phyloP scores from a whole-genome alignment of 2,888 invertebrate species.

The Cheilosia pagana region DNA sequence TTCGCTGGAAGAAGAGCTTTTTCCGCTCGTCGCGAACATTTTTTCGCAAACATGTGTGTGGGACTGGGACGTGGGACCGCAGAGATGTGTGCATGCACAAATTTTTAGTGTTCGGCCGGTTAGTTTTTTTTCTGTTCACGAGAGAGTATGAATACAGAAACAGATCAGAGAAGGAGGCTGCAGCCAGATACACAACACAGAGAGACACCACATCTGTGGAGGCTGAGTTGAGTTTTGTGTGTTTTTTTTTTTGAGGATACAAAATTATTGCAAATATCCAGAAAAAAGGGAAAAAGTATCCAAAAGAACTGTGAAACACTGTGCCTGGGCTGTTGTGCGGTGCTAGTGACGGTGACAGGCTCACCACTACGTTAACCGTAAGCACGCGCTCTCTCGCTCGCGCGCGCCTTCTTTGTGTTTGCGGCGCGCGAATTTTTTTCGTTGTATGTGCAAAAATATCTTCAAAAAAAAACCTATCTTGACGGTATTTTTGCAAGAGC shows the following conservation, averaged over 20 bases:
- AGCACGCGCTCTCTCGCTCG: conserved; percentile 57
- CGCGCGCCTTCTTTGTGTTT: conserved; percentile 31
- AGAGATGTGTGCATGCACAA: conserved; percentile 40
- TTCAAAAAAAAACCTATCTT: conserved; percentile 58
- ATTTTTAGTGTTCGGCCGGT: conserved; percentile 41
- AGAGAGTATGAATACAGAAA: too few relatives aligned
- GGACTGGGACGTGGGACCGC: neutral
- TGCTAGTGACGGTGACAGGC: neutral
- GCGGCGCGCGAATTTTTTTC: conserved; percentile 64
- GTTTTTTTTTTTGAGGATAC: conserved; percentile 11
- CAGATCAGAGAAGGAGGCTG: conserved; percentile 17
- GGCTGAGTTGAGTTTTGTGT: conserved; percentile 25
- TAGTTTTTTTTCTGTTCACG: conserved; percentile 5
- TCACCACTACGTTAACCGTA: conserved; percentile 55
- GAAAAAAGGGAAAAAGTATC: conserved; percentile 27
- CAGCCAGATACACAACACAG: conserved; percentile 5
- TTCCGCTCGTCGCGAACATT: conserved; percentile 22
- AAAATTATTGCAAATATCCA: conserved; percentile 5
- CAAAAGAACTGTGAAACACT: conserved; percentile 32
- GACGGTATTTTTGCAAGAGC: conserved; percentile 49
- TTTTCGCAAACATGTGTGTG: conserved; percentile 34
- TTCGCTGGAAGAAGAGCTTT: conserved; percentile 30
- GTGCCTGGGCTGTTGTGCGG: conserved; percentile 6
- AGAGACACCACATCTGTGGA: conserved; percentile 24
- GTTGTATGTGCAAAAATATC: conserved; percentile 51